A percentile compares a stretch with the other conserved stretches of the same genome.
phyloP scores from a whole-genome alignment of 2,797 vertebrate genomes.

The Chaenodraco wilsoni region DNA sequence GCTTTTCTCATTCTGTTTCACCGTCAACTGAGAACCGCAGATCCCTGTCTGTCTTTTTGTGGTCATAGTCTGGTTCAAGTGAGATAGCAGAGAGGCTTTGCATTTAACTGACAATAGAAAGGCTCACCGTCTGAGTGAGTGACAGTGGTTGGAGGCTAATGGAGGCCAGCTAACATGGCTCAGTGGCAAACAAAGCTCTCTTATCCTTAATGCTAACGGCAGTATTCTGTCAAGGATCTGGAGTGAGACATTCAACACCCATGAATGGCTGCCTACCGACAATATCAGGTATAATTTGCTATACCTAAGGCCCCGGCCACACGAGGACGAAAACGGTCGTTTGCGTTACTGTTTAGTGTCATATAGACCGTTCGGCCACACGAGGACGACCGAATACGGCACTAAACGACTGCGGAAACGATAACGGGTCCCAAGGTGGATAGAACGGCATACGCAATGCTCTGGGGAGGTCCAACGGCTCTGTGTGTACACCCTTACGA shows the following conservation, averaged over 20 bases:
- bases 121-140: slow-evolving; percentile 39
- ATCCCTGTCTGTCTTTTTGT: slow-evolving; percentile 60
- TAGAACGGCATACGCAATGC: too few species aligned
- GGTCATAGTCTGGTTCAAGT: slow-evolving; percentile 45
- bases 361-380: too few species aligned
- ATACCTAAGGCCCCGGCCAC: too few species aligned
- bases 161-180: slow-evolving; percentile 51
- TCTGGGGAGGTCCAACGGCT: too few species aligned
- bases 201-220: slow-evolving; percentile 32
- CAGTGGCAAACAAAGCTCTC: slow-evolving; percentile 53
- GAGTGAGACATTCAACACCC: slow-evolving; percentile 8
- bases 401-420: too few species aligned
- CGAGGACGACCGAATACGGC: too few species aligned
- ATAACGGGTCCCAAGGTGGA: too few species aligned
- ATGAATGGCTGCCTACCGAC: slow-evolving; percentile 10
- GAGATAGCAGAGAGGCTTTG: slow-evolving; percentile 52
- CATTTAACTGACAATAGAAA: slow-evolving; percentile 43
- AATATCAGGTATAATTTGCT: slow-evolving; percentile 21
- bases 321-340: too few species aligned
- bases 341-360: too few species aligned
- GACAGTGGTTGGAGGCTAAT: slow-evolving; percentile 37
- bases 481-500: too few species aligned
- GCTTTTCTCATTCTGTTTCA: slow-evolving; percentile 36
- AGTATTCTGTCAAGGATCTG: slow-evolving; percentile 25
- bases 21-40: slow-evolving; percentile 53